Evolutionary conservation across 2,113 vertebrate genomes (phyloP).

Genomic region (Tachycineta bicolor): DNA sequence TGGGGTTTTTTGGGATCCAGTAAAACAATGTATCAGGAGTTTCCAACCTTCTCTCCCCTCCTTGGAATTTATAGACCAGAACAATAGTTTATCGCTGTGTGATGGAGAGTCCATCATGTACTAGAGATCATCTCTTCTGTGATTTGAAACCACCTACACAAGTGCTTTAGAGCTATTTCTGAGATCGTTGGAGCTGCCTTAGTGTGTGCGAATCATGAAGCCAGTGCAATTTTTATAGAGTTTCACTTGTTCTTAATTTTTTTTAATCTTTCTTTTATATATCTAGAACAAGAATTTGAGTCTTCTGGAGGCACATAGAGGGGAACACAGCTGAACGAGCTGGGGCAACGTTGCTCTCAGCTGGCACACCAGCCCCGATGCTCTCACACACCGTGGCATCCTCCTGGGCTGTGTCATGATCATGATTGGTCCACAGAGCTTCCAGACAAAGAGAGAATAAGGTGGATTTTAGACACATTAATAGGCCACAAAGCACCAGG

Average conservation of each 20-base stretch:
- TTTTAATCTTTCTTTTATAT: neutral
- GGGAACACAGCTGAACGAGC: neutral
- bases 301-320: neutral
- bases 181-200: conserved; percentile 5
- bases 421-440: neutral
- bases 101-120: neutral
- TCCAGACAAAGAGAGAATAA: neutral
- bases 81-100: neutral
- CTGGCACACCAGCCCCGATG: neutral
- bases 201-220: neutral
- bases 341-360: neutral
- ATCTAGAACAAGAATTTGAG: neutral
- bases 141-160: conserved; percentile 49
- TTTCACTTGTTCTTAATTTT: neutral
- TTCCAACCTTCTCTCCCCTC: neutral
- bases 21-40: neutral
- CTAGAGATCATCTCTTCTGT: neutral
- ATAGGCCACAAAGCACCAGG: neutral
- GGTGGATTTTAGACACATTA: neutral
- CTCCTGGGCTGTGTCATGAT: neutral
- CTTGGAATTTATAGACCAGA: conserved; percentile 1
- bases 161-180: neutral
- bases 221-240: neutral
- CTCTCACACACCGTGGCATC: neutral
- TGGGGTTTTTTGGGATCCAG: neutral